Evolutionary conservation across 2,113 vertebrate genomes (phyloP).

Genomic region (Actenoides hombroni): DNA sequence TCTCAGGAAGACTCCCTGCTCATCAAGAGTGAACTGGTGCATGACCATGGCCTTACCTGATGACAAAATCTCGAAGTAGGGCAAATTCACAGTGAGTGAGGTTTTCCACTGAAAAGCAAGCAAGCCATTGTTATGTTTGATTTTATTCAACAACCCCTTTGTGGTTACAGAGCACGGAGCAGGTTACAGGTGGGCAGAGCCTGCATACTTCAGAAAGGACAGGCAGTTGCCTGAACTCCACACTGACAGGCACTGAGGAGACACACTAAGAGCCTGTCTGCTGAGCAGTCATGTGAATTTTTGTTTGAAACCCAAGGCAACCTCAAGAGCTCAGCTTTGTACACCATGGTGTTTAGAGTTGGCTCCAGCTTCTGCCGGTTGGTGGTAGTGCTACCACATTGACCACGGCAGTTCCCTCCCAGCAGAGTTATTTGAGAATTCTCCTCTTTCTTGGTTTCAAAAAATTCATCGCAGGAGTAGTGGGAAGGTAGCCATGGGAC

Average conservation of each 20-base stretch:
- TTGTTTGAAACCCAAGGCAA: background rate
- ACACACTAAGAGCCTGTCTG: background rate
- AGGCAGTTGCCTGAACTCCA: background rate
- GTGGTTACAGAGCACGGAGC: background rate
- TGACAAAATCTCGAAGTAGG: constrained; percentile 93
- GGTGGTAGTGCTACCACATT: background rate
- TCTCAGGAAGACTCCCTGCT: background rate
- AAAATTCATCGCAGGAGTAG: background rate
- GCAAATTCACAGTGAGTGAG: constrained; percentile 96
- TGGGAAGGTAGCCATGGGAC: background rate
- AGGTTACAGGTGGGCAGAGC: background rate
- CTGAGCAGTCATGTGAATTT: background rate
- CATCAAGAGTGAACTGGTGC: background rate
- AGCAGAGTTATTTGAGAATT: background rate
- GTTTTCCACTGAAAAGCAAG: constrained; percentile 89
- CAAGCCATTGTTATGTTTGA: background rate
- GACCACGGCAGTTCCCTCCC: background rate
- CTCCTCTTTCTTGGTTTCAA: background rate
- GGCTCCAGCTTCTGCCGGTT: background rate
- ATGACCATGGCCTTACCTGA: constrained; percentile 82
- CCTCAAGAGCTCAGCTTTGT: background rate
- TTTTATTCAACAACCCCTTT: background rate
- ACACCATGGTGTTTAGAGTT: background rate
- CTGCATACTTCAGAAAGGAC: background rate
- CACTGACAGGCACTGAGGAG: background rate